A percentile compares a stretch with the other conserved stretches of the same genome.
phyloP scores from a whole-genome alignment of 2,797 vertebrate genomes.

The Sebastes trivittatus region DNA sequence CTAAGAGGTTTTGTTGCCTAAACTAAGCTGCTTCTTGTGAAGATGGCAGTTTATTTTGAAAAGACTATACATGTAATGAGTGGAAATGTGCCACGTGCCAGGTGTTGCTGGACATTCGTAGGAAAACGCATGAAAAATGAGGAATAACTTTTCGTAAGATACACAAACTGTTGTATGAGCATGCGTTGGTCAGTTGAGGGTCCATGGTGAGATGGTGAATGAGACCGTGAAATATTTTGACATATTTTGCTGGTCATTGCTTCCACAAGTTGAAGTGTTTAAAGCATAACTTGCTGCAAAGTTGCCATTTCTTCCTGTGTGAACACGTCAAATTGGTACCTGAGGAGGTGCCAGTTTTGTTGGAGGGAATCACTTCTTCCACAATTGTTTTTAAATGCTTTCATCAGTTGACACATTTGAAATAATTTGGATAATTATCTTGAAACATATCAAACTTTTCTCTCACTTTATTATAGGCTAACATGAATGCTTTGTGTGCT shows the following conservation, averaged over 20 bases:
- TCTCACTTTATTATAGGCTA: background rate
- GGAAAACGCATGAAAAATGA: too few relatives aligned
- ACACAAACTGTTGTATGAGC: background rate
- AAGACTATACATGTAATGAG: too few relatives aligned
- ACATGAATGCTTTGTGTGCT: slow-evolving; percentile 1
- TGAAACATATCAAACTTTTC: slow-evolving; percentile 20
- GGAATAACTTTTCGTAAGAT: too few relatives aligned
- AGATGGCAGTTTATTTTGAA: too few relatives aligned
- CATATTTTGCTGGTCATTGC: background rate
- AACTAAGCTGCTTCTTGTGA: too few relatives aligned
- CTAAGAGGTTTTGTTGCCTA: too few relatives aligned
- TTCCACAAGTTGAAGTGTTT: background rate
- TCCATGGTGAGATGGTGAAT: background rate
- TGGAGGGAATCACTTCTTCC: background rate
- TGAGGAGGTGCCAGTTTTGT: background rate
- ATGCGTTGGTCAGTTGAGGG: background rate
- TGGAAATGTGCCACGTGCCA: too few relatives aligned
- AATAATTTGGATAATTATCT: slow-evolving; percentile 20
- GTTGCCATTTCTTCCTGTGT: slow-evolving; percentile 7
- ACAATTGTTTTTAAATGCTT: background rate
- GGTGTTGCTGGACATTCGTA: too few relatives aligned
- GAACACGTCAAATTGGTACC: background rate
- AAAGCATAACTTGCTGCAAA: slow-evolving; percentile 1
- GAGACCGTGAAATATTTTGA: background rate
- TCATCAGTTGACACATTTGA: background rate